Evolutionary conservation across 1,140 invertebrate species (phyloP), one percentile per base, ranked within the genome.

Genomic region (Sinonovacula constricta): DNA sequence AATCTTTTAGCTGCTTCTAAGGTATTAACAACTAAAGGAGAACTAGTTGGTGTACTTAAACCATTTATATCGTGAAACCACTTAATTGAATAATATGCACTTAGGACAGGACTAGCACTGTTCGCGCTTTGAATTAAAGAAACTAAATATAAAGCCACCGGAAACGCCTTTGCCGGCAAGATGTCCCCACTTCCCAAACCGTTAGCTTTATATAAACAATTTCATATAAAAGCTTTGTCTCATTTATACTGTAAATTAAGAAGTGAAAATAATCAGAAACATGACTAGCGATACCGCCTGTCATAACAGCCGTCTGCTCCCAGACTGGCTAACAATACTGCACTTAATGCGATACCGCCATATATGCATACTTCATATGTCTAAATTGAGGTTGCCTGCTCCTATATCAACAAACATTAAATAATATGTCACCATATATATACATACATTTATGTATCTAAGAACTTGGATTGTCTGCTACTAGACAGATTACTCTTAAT

Each of bases 1-100:
- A 26, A 53, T 49, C 68, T 65, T 53, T 63, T 63, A 26, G 30
- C 79, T 15, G 51, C 70, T 74, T 80, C 39, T 15, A 67, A 53
- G 24, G 62, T 24, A 18, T 57, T 72, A 26, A 28, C 31, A 59
- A 74, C 60, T 24, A 80, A 54, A 14, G 18, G 7, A 51, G 45
- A 56, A 49, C 34, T 34, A 36, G 54, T 60, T 2, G n/a, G n/a
- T n/a, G n/a, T n/a, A n/a, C n/a, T n/a, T n/a, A n/a, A n/a, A n/a
- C n/a, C n/a, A n/a, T n/a, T n/a, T n/a, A n/a, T n/a, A n/a, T n/a
- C n/a, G n/a, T n/a, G n/a, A n/a, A n/a, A n/a, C n/a, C n/a, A n/a
- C n/a, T n/a, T n/a, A n/a, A n/a, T n/a, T n/a, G n/a, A n/a, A n/a
- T n/a, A n/a, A n/a, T n/a, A n/a, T n/a, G 74, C 77, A 51, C n/a